phyloP scores from a whole-genome alignment of 35 echinoderm and acorn worm genomes.

The Holothuria glaberrima region DNA sequence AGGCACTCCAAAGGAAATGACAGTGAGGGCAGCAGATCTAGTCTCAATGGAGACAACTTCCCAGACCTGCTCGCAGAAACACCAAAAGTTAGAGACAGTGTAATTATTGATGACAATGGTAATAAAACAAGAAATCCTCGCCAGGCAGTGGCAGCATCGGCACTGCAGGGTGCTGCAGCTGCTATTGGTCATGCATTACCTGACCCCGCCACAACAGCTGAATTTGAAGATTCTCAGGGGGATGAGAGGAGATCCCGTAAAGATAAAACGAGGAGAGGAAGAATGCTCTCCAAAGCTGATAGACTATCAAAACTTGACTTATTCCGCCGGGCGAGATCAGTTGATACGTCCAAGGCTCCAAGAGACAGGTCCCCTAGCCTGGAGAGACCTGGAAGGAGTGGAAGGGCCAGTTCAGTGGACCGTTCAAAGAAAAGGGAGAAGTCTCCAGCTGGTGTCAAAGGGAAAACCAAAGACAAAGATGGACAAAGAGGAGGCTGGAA shows the following conservation, averaged over 20 bases:
- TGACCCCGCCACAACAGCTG: slow-evolving; percentile 53
- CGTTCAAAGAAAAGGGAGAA: slow-evolving; percentile 69
- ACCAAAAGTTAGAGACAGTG: slow-evolving; percentile 49
- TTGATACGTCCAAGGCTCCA: slow-evolving; percentile 69
- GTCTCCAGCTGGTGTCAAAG: slow-evolving; percentile 56
- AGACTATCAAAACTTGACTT: slow-evolving; percentile 76
- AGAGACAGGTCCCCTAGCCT: slow-evolving; percentile 81
- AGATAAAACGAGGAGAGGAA: slow-evolving; percentile 75
- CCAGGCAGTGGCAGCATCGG: slow-evolving; percentile 76
- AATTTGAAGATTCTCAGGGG: slow-evolving; percentile 63
- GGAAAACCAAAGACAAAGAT: slow-evolving; percentile 52
- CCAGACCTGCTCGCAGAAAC: slow-evolving; percentile 83
- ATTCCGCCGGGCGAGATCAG: slow-evolving; percentile 78
- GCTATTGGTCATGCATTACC: slow-evolving; percentile 79
- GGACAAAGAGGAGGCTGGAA: slow-evolving; percentile 78
- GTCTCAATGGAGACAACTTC: slow-evolving; percentile 62
- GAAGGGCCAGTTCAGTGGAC: slow-evolving; percentile 66
- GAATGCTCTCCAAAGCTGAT: slow-evolving; percentile 72
- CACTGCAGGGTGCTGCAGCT: slow-evolving; percentile 78
- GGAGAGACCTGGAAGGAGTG: slow-evolving; percentile 56
- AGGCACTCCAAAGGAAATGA: slow-evolving; percentile 32
- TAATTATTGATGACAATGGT: slow-evolving; percentile 51
- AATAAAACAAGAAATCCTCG: slow-evolving; percentile 46
- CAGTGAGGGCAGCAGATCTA: slow-evolving; percentile 48
- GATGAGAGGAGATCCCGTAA: slow-evolving; percentile 81